Conservation (phyloP, 2,797 vertebrate genomes). For the Myioborus miniatus region DNA sequence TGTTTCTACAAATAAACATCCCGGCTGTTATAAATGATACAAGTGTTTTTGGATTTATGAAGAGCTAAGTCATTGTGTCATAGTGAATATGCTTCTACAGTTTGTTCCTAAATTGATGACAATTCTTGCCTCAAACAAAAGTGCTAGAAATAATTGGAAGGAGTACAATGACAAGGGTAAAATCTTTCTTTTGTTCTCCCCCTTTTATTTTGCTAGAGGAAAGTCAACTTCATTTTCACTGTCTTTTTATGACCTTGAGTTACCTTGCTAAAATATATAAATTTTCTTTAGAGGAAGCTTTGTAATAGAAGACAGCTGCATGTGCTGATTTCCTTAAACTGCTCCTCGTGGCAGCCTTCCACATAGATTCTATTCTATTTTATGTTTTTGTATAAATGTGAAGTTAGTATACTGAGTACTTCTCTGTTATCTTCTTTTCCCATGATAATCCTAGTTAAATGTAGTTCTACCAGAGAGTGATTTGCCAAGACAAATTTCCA, state of each 20-base stretch:
- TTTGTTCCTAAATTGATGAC: background rate
- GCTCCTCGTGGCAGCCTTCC: background rate
- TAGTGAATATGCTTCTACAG: background rate
- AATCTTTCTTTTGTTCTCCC: background rate
- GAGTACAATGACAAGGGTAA: background rate
- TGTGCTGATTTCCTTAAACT: background rate
- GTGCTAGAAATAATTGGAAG: background rate
- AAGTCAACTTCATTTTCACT: background rate
- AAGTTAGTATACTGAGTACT: background rate
- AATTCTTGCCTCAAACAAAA: background rate
- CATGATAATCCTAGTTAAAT: background rate
- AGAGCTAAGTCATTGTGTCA: background rate
- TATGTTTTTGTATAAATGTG: background rate
- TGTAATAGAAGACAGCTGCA: background rate
- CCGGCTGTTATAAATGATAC: background rate
- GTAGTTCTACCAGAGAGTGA: background rate
- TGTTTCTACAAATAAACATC: background rate
- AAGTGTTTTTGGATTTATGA: background rate
- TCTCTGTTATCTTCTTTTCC: background rate
- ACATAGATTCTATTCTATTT: background rate
- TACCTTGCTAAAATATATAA: background rate
- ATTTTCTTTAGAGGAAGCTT: background rate
- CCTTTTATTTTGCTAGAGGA: background rate
- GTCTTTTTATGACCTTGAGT: background rate
- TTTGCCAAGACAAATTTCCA: background rate